A percentile compares a stretch with the other conserved stretches of the same genome.
phyloP scores from a whole-genome alignment of 2,113 vertebrate genomes.

The Campylomormyrus tamandua region DNA sequence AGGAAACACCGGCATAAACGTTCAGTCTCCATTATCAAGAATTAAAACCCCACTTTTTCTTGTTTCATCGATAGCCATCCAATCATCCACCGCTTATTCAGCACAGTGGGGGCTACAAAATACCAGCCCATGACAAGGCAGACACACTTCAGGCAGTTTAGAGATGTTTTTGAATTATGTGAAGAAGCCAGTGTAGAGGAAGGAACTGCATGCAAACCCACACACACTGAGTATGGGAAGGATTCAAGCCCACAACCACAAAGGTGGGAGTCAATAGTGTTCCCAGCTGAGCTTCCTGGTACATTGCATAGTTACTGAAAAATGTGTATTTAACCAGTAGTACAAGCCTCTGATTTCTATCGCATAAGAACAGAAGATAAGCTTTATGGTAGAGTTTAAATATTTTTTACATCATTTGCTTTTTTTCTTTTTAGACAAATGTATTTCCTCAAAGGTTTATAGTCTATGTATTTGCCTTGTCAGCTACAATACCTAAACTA shows the following conservation, averaged over 20 bases:
- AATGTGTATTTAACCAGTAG: neutral
- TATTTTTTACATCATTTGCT: neutral
- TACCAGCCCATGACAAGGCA: neutral
- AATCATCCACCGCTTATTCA: neutral
- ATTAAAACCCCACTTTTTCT: neutral
- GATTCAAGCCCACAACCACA: neutral
- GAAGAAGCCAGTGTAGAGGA: neutral
- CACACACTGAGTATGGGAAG: neutral
- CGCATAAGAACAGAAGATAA: neutral
- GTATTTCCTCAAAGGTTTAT: neutral
- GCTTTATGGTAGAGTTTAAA: neutral
- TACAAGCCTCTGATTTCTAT: neutral
- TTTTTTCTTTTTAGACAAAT: neutral
- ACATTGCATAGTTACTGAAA: neutral
- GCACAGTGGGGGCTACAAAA: neutral
- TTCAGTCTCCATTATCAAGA: neutral
- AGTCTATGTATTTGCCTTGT: neutral
- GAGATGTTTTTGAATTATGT: neutral
- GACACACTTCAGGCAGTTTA: neutral
- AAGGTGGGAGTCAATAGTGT: neutral
- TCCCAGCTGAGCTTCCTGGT: neutral
- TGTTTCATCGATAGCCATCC: neutral
- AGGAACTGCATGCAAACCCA: neutral
- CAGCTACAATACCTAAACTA: neutral
- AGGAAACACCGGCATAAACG: neutral